Evolutionary conservation across 2,797 vertebrate species (phyloP).

Genomic region (Acanthiza pusilla): DNA sequence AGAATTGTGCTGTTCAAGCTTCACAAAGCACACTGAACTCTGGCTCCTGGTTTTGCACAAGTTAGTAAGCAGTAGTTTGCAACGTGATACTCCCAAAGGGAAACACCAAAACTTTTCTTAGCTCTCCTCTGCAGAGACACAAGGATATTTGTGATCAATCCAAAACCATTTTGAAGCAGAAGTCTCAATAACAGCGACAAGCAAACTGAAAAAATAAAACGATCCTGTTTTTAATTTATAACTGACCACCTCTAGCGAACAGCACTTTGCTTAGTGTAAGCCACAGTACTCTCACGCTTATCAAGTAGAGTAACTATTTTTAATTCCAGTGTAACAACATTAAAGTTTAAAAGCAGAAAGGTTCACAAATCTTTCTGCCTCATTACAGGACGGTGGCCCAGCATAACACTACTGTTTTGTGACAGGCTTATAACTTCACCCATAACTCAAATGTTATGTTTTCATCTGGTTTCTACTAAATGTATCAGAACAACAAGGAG

Average conservation of each 20-base stretch:
- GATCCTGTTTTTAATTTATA: not conserved
- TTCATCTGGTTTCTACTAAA: not conserved
- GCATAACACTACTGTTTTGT: not conserved
- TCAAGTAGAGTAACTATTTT: not conserved
- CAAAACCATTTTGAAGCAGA: not conserved
- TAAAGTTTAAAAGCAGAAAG: not conserved
- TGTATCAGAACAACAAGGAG: not conserved
- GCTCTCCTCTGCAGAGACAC: constrained; percentile 12
- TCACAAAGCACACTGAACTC: not conserved
- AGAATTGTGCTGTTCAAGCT: not conserved
- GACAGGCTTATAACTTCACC: not conserved
- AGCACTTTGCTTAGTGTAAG: not conserved
- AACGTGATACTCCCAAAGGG: not conserved
- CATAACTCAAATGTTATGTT: not conserved
- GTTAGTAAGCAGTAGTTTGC: not conserved
- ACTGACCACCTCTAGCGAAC: not conserved
- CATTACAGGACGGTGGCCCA: not conserved
- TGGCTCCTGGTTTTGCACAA: not conserved
- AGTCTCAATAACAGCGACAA: not conserved
- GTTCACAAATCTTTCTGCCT: not conserved
- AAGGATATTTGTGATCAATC: constrained; percentile 1
- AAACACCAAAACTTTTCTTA: not conserved
- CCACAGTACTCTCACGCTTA: not conserved
- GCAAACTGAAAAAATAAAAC: not conserved
- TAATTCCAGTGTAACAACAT: not conserved